Evolutionary conservation across 2,888 invertebrate genomes (phyloP).

Genomic region (Chironomus tentans): DNA sequence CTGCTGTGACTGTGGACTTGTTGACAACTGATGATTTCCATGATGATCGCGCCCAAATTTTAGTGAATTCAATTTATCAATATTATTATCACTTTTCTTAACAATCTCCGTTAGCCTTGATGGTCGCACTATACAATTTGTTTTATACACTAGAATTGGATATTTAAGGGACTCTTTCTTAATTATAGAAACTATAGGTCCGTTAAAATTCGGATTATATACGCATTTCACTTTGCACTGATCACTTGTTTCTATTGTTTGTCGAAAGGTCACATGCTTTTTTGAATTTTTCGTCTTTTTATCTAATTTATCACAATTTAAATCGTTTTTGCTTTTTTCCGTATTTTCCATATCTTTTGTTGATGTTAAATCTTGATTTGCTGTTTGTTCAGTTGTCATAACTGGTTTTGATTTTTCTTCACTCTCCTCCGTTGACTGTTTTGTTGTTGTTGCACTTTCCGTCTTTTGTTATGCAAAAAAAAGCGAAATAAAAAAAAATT

Average conservation of each 20-base stretch:
- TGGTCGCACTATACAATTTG: constrained; percentile 52
- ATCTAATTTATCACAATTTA: constrained; percentile 23
- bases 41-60: constrained; percentile 33
- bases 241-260: constrained; percentile 52
- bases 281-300: constrained; percentile 34
- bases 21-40: too few relatives aligned
- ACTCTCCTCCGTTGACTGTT: constrained; percentile 19
- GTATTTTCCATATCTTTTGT: constrained; percentile 19
- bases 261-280: constrained; percentile 57
- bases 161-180: constrained; percentile 53
- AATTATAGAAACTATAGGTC: constrained; percentile 52
- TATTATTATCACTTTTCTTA: constrained; percentile 47
- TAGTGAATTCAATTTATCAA: constrained; percentile 40
- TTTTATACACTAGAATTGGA: constrained; percentile 48
- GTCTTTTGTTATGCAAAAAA: constrained; percentile 22
- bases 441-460: constrained; percentile 22
- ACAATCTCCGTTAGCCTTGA: constrained; percentile 54
- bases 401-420: constrained; percentile 21
- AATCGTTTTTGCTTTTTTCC: constrained; percentile 21
- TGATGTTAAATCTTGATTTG: constrained; percentile 14
- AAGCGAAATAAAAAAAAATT: constrained; percentile 10
- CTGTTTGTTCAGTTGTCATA: constrained; percentile 16
- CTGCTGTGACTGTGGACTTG: not conserved
- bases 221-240: constrained; percentile 51
- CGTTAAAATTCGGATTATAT: constrained; percentile 50